phyloP scores from a whole-genome alignment of 1,140 invertebrate species.

The Cecropterus lyciades region DNA sequence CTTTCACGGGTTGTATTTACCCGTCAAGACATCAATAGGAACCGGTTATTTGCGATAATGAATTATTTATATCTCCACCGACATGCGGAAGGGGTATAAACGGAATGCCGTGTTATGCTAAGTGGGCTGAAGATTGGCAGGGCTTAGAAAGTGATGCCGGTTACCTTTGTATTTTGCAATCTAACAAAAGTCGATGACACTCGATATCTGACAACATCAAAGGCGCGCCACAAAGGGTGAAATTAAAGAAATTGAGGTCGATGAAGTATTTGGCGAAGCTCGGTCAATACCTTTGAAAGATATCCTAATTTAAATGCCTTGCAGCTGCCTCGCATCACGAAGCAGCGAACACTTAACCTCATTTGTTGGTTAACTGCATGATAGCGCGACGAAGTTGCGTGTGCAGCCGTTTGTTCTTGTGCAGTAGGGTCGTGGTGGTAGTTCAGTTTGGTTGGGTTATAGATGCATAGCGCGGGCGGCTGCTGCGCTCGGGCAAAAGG shows the following conservation, averaged over 20 bases:
- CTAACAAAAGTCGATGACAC: slow-evolving; percentile 41
- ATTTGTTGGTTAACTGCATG: slow-evolving; percentile 76
- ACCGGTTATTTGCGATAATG: slow-evolving; percentile 50
- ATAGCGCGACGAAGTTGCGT: slow-evolving; percentile 53
- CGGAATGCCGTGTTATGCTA: slow-evolving; percentile 48
- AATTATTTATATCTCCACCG: slow-evolving; percentile 50
- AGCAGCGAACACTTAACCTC: slow-evolving; percentile 75
- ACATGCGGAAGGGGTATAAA: slow-evolving; percentile 56
- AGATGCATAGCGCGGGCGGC: slow-evolving; percentile 71
- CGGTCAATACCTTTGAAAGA: slow-evolving; percentile 37
- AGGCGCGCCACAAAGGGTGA: slow-evolving; percentile 16
- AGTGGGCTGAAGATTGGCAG: slow-evolving; percentile 40
- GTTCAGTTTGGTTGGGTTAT: slow-evolving; percentile 57
- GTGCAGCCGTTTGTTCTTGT: slow-evolving; percentile 30
- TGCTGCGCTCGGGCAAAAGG: slow-evolving; percentile 81
- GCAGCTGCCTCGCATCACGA: slow-evolving; percentile 66
- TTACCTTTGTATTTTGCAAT: slow-evolving; percentile 41
- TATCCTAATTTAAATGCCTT: slow-evolving; percentile 62
- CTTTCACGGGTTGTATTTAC: slow-evolving; percentile 40
- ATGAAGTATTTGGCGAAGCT: slow-evolving; percentile 32
- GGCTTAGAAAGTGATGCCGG: slow-evolving; percentile 48
- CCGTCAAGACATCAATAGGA: slow-evolving; percentile 37
- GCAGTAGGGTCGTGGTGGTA: slow-evolving; percentile 38
- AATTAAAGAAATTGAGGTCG: slow-evolving; percentile 36
- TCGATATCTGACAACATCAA: slow-evolving; percentile 44